A percentile compares a stretch with the other conserved stretches of the same genome.
Evolutionary conservation across 1,140 invertebrate species (phyloP).

Genomic region (Leptinotarsa lineolata): DNA sequence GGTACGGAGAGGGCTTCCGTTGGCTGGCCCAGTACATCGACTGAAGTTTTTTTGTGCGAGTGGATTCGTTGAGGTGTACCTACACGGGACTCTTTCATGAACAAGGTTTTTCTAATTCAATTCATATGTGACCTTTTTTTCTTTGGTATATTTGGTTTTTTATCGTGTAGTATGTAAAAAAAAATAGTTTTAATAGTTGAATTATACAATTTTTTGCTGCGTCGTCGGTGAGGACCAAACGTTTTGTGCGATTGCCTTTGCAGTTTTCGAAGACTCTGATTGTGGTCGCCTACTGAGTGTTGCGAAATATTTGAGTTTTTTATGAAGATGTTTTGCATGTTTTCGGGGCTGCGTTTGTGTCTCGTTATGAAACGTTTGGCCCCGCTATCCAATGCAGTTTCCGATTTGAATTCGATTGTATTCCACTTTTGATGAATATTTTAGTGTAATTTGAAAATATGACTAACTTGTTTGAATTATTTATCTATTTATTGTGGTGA

Average conservation of each 20-base stretch:
- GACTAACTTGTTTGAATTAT: no score
- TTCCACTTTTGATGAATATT: no score
- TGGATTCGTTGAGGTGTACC: neutral
- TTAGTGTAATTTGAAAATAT: no score
- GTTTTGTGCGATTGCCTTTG: neutral
- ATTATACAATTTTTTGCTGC: neutral
- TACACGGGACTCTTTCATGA: constrained; percentile 3
- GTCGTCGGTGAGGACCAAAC: neutral
- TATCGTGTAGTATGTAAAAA: neutral
- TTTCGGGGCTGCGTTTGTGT: no score
- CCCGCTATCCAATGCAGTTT: no score
- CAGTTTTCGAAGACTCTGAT: neutral
- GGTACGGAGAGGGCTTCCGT: constrained; percentile 99
- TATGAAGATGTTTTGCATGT: neutral
- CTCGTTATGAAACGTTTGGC: no score
- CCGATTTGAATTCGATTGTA: no score
- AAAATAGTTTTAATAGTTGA: constrained; percentile 1
- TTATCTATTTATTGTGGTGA: no score
- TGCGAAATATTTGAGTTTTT: neutral
- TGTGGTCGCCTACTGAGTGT: neutral
- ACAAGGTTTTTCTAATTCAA: neutral
- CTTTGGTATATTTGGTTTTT: constrained; percentile 4
- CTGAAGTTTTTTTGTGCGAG: constrained; percentile 61
- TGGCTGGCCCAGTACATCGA: constrained; percentile 99
- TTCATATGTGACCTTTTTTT: neutral